Base-by-base conservation (phyloP, 2,113 vertebrate species). In the Trinectes maculatus region DNA sequence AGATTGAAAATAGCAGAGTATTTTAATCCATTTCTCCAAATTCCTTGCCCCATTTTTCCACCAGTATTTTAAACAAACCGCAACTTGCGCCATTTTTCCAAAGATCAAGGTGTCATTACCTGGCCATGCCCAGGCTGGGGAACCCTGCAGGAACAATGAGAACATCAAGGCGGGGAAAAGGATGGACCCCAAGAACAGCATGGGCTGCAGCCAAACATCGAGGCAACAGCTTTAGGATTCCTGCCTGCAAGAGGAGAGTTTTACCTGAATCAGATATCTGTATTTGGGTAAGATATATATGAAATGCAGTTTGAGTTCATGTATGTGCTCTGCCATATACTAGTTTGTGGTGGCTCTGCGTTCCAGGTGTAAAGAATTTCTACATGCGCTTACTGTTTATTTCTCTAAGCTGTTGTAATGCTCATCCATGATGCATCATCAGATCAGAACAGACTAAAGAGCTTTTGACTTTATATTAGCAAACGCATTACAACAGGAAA, bases 121-220 rank as follows among this genome's bases (percentile, higher is more conserved):
- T 98, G 89, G 98, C 98, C 98, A 99, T 98, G 82, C 97, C 98
- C 49, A 98, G 91, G 76, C 96, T 98, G 74, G 95, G 94, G 84
- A 99, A 99, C 62, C 95, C 96, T 68, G 94, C 87, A 42, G 98
- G 96, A 68, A 98, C 95, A 8, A 99, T 91, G 67, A 99, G 92
- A 39, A 99, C 79, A 79, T 99, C 98, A 64, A 98, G 92, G 48
- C 96, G 94, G 67, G 94, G 88, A 85, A 99, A 99, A 0, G 96
- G 98, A 59, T 98, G 97, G 21, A 95, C 94, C n/a, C 98, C 96
- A 60, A 99, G 84, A 28, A 94, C 60, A 11, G 71, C 22, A 57
- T 94, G 86, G 44, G 98, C 96, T 49, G 96, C 96, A 26, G 92
- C 91, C 80, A 98, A 92, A 82, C 98, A 98, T 21, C 16, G 85